Evolutionary conservation across 2,888 invertebrate genomes (phyloP).

Genomic region (Cybosia mesomella): DNA sequence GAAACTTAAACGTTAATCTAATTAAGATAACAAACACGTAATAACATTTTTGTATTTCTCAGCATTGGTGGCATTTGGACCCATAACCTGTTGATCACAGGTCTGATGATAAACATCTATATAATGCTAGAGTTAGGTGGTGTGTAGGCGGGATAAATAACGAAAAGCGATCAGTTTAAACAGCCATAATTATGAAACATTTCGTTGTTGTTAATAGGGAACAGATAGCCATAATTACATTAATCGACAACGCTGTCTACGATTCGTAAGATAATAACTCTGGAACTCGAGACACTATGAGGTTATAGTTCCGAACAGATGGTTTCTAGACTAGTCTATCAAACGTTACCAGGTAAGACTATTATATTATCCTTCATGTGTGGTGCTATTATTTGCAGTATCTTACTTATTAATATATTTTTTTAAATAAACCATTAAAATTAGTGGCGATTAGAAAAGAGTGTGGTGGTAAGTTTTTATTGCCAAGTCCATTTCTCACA

Average conservation of each 20-base stretch:
- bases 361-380: neutral
- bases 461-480: too few relatives aligned
- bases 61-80: neutral
- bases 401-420: neutral
- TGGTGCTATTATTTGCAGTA: neutral
- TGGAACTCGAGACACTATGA: neutral
- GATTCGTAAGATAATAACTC: constrained; percentile 14
- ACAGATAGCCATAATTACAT: constrained; percentile 32
- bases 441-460: too few relatives aligned
- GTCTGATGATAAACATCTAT: constrained; percentile 27
- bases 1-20: constrained; percentile 11
- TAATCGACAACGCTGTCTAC: constrained; percentile 19
- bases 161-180: constrained; percentile 46
- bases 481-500: too few relatives aligned
- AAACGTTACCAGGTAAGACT: neutral
- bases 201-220: constrained; percentile 45
- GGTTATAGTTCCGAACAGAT: constrained; percentile 2
- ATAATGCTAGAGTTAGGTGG: constrained; percentile 26
- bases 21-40: constrained; percentile 6
- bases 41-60: neutral
- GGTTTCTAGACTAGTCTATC: neutral
- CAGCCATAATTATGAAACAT: constrained; percentile 53
- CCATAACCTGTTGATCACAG: constrained; percentile 4
- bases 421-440: neutral
- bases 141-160: constrained; percentile 41